A percentile compares a stretch with the other conserved stretches of the same genome.
Conservation (phyloP, 2,113 vertebrate genomes). For the Lycocorax pyrrhopterus region DNA sequence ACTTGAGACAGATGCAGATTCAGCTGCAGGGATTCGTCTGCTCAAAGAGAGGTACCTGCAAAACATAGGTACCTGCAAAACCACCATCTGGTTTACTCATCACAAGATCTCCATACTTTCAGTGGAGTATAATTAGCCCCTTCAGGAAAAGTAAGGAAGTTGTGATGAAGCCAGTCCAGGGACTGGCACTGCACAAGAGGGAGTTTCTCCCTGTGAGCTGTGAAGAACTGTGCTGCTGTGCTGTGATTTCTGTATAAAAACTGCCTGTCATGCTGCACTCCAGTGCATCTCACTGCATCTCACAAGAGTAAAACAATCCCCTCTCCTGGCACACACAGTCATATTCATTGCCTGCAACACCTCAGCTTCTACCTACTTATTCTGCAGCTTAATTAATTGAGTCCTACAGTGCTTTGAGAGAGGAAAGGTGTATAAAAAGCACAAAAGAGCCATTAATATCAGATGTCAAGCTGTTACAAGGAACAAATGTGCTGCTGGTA, state of each 20-base stretch:
- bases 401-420: not conserved
- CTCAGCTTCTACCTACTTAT: not conserved
- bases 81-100: not conserved
- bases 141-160: not conserved
- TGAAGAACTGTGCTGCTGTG: not conserved
- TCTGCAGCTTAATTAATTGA: not conserved
- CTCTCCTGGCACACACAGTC: not conserved
- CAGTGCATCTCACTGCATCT: not conserved
- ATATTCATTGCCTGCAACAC: not conserved
- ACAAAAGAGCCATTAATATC: not conserved
- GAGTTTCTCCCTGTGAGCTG: not conserved
- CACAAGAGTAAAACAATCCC: not conserved
- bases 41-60: not conserved
- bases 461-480: not conserved
- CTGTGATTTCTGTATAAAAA: not conserved
- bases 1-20: not conserved
- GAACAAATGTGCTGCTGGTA: not conserved
- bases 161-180: not conserved
- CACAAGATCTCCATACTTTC: not conserved
- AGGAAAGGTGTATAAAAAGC: not conserved
- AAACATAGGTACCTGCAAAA: not conserved
- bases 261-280: not conserved
- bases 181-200: not conserved
- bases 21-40: not conserved
- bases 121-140: not conserved